Evolutionary conservation across 2,888 invertebrate species (phyloP).

Genomic region (Sphaerophoria taeniata): DNA sequence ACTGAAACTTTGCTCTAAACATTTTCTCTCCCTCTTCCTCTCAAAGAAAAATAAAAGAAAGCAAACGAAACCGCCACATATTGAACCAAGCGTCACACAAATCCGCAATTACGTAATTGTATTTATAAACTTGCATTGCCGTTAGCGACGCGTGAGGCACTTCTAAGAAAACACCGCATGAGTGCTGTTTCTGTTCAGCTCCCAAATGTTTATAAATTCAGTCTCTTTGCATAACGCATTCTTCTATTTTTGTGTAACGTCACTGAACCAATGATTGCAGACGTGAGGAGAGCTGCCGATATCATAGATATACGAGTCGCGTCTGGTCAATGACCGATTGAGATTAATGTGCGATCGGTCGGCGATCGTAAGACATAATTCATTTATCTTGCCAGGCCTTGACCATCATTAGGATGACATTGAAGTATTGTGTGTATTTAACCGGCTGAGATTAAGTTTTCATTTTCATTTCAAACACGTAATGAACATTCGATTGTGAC

Average conservation of each 20-base stretch:
- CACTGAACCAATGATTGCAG: neutral
- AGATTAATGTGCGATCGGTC: neutral
- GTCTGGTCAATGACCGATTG: conserved; percentile 45
- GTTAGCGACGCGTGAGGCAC: conserved; percentile 50
- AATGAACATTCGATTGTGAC: conserved; percentile 20
- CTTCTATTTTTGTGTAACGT: neutral
- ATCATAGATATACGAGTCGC: conserved; percentile 18
- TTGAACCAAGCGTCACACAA: conserved; percentile 20
- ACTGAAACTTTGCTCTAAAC: too few relatives aligned
- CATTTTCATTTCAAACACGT: conserved; percentile 30
- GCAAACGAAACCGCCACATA: neutral
- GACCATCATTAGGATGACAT: conserved; percentile 58
- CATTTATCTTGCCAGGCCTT: conserved; percentile 54
- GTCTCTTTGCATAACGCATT: conserved; percentile 40
- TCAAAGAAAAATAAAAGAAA: too few relatives aligned
- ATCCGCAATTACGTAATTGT: conserved; percentile 5
- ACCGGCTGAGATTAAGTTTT: conserved; percentile 13
- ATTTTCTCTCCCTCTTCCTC: too few relatives aligned
- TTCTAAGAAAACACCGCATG: conserved; percentile 34
- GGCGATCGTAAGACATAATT: neutral
- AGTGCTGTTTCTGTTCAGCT: neutral
- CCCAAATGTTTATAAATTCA: conserved; percentile 21
- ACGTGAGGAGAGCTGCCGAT: conserved; percentile 4
- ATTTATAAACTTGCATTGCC: conserved; percentile 49
- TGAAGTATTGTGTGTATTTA: conserved; percentile 10